Percentiles rank a stretch among this genome's conserved stretches.
phyloP scores from a whole-genome alignment of 2,113 vertebrate species.

The Phycodurus eques region DNA sequence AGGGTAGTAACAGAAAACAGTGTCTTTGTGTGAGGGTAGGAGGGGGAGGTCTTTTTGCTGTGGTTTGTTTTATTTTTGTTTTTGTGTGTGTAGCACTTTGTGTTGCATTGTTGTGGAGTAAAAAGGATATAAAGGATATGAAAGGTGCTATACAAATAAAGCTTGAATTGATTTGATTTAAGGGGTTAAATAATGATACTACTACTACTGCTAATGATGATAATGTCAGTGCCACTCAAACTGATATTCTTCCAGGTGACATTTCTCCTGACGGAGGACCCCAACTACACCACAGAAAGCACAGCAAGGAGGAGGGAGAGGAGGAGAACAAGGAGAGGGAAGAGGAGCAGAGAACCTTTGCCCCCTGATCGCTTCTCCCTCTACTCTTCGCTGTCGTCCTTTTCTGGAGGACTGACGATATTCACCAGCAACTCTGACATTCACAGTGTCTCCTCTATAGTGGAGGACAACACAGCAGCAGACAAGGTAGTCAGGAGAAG shows the following conservation, averaged over 20 bases:
- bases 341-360: constrained; percentile 62
- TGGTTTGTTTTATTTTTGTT: too few species aligned
- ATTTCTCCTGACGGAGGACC: constrained; percentile 84
- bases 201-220: background rate
- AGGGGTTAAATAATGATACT: too few species aligned
- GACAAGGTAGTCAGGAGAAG: constrained; percentile 60
- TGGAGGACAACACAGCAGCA: constrained; percentile 73
- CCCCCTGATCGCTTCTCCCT: constrained; percentile 77
- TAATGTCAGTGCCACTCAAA: background rate
- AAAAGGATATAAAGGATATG: too few species aligned
- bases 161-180: too few species aligned
- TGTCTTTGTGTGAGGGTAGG: too few species aligned
- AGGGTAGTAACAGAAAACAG: too few species aligned
- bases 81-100: too few species aligned
- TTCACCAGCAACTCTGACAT: constrained; percentile 83
- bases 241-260: constrained; percentile 70
- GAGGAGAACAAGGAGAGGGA: constrained; percentile 26
- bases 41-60: too few species aligned
- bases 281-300: constrained; percentile 28
- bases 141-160: too few species aligned
- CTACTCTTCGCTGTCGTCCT: constrained; percentile 74
- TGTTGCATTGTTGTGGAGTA: too few species aligned
- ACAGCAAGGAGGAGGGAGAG: constrained; percentile 30
- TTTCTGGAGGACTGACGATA: constrained; percentile 82
- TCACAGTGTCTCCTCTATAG: constrained; percentile 70